A percentile compares a stretch with the other conserved stretches of the same genome.
phyloP scores from a whole-genome alignment of 2,888 invertebrate genomes.

The Pheosia gnoma region DNA sequence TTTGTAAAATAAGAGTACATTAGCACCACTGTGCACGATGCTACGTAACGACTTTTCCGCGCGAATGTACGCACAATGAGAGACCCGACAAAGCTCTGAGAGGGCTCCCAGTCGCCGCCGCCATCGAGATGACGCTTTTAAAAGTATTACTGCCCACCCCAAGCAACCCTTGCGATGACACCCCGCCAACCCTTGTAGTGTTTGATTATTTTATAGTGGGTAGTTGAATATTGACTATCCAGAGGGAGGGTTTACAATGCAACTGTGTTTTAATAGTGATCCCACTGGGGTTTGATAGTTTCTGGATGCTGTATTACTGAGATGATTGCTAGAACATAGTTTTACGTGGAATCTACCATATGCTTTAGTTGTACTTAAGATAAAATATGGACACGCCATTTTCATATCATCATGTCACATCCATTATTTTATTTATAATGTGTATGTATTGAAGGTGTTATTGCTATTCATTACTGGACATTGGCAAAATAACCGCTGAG shows the following conservation, averaged over 20 bases:
- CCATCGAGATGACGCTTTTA: conserved; percentile 71
- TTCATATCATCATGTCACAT: too few species aligned
- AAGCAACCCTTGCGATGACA: conserved; percentile 30
- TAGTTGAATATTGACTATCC: conserved; percentile 55
- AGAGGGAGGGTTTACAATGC: conserved; percentile 34
- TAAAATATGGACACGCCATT: too few species aligned
- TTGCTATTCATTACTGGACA: too few species aligned
- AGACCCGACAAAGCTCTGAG: conserved; percentile 63
- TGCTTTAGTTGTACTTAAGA: too few species aligned
- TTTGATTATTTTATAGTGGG: conserved; percentile 62
- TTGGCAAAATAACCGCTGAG: too few species aligned
- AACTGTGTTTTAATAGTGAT: conserved; percentile 40
- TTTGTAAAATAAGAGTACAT: conserved; percentile 38
- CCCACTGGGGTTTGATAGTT: conserved; percentile 29
- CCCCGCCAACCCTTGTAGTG: conserved; percentile 40
- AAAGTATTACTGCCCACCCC: conserved; percentile 74
- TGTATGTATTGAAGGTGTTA: too few species aligned
- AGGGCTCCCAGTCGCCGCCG: conserved; percentile 56
- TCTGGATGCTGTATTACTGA: neutral
- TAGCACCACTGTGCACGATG: conserved; percentile 33
- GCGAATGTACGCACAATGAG: conserved; percentile 66
- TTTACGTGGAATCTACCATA: too few species aligned
- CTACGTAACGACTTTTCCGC: conserved; percentile 50
- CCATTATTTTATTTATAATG: too few species aligned
- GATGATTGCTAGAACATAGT: too few species aligned